Percentiles rank a stretch among this genome's conserved stretches.
phyloP scores from a whole-genome alignment of 2,113 vertebrate genomes.

The Desmodus rotundus region DNA sequence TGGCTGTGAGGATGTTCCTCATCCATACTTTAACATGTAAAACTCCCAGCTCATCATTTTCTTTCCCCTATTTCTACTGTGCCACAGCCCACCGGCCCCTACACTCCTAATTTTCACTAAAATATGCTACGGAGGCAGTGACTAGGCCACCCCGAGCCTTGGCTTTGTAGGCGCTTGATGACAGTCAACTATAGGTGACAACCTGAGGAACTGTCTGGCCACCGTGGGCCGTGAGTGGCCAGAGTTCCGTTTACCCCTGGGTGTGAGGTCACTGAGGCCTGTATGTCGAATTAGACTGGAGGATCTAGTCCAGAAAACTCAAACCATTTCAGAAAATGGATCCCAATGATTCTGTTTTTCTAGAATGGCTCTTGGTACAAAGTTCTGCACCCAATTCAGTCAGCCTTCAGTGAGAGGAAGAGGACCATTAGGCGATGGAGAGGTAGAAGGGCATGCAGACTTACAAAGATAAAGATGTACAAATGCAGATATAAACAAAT shows the following conservation, averaged over 20 bases:
- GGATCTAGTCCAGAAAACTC: background rate
- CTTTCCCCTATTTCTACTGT: background rate
- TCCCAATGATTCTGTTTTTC: background rate
- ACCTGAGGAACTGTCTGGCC: background rate
- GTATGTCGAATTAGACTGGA: background rate
- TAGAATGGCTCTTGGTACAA: background rate
- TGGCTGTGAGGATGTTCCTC: background rate
- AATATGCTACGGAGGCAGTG: background rate
- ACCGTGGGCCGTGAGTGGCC: background rate
- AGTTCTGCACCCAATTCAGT: background rate
- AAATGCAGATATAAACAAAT: background rate
- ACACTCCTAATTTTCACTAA: background rate
- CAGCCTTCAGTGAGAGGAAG: background rate
- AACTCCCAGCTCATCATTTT: background rate
- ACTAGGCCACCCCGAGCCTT: background rate
- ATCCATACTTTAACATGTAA: background rate
- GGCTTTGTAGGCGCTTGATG: background rate
- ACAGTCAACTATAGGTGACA: background rate
- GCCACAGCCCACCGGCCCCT: background rate
- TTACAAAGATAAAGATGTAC: background rate
- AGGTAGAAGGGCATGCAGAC: background rate
- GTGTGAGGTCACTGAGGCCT: background rate
- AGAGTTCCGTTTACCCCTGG: background rate
- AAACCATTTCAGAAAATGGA: background rate
- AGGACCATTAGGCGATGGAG: background rate